Evolutionary conservation across 2,113 vertebrate genomes (phyloP).

Genomic region (Dipodomys merriami): DNA sequence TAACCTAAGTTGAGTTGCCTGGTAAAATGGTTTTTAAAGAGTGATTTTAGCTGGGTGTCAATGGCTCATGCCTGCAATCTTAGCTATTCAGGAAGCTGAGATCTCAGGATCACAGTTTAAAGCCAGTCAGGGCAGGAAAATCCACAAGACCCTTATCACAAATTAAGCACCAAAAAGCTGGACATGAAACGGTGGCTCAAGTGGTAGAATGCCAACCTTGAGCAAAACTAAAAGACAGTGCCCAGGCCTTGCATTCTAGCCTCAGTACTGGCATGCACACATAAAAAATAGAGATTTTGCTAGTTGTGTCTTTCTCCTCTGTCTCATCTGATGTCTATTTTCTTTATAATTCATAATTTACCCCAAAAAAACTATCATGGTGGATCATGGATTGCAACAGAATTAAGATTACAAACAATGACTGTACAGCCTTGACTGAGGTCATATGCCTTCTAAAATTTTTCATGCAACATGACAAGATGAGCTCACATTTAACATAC

Average conservation of each 20-base stretch:
- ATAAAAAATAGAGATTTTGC: neutral
- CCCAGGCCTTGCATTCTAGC: neutral
- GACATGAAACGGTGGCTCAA: no score
- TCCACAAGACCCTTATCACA: no score
- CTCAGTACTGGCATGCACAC: no score
- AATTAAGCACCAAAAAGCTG: no score
- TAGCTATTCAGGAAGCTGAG: no score
- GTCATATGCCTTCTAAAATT: neutral
- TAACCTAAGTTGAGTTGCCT: neutral
- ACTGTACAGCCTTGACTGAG: neutral
- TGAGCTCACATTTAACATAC: neutral
- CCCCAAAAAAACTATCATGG: neutral
- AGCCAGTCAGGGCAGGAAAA: no score
- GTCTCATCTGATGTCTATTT: neutral
- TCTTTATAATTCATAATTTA: neutral
- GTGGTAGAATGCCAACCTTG: no score
- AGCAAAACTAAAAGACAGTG: no score
- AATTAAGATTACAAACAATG: slow-evolving; percentile 39
- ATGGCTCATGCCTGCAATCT: no score
- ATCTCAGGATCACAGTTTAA: no score
- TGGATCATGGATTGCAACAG: neutral
- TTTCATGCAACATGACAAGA: neutral
- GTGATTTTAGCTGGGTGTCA: no score
- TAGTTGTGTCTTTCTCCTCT: neutral
- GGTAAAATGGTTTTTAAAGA: neutral